Base-by-base conservation (phyloP, 2,888 invertebrate genomes). In the Hirtodrosophila duncani region DNA sequence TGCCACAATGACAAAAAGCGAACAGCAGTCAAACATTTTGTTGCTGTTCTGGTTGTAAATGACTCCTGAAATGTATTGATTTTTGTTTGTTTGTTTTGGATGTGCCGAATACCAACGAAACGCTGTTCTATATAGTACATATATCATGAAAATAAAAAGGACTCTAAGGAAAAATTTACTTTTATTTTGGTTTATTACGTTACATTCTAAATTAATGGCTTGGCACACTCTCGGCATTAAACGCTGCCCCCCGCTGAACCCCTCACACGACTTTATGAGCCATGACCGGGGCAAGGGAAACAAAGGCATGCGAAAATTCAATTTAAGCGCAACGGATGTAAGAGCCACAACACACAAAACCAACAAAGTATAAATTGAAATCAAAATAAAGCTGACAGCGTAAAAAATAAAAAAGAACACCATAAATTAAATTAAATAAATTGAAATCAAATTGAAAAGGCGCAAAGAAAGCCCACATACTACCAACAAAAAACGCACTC, bases 71-170 rank as follows among this genome's bases (percentile, higher is more conserved):
- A 59, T 46, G 59, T 75, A 72, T 72, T 67, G 71, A 72, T 72
- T 72, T 72, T 72, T 53, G 71, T 71, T 37, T 61, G 75, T 75
- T 75, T 59, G 71, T 79, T 70, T 79, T 79, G 79, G 75, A 56
- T 11, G 53, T 58, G 65, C 51, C 36, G 23, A 21, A 27, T n/a
- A 4, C 29, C 24, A 13, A 17, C 24, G 24, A 46, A 37, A 26
- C 11, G 13, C n/a, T 38, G 33, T 26, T n/a, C 21, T 8, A 6
- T n/a, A 26, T 33, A 42, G 9, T 41, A 41, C 9, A 38, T 16
- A 33, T 18, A 11, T 41, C 18, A 9, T 8, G 14, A n/a, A n/a
- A n/a, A n/a, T n/a, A n/a, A n/a, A n/a, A n/a, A n/a, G n/a, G n/a
- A n/a, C n/a, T n/a, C n/a, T n/a, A n/a, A n/a, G n/a, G n/a, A n/a